Conservation (phyloP, 2,797 vertebrate genomes). For the Oryzias sinensis region DNA sequence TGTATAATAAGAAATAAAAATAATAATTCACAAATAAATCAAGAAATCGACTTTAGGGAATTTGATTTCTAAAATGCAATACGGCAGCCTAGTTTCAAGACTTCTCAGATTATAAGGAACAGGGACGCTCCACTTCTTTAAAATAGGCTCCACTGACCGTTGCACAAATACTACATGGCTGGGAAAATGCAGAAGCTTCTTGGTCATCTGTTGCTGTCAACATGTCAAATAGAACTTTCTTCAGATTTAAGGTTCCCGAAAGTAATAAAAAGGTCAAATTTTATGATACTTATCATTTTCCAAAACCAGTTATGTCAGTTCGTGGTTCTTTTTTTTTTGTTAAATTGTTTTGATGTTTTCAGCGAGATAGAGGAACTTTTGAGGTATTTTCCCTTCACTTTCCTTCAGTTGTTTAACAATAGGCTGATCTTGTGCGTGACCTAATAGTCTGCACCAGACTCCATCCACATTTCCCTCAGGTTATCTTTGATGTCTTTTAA, state of each 20-base stretch:
- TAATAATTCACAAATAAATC: too few species aligned
- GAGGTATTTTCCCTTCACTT: constrained; percentile 16
- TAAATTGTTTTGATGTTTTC: constrained; percentile 1
- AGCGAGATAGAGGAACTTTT: not conserved
- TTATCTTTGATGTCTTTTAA: constrained; percentile 69
- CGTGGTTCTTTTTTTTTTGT: too few species aligned
- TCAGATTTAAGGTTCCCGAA: not conserved
- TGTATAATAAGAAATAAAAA: too few species aligned
- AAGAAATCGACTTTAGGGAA: too few species aligned
- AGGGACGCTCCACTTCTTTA: constrained; percentile 41
- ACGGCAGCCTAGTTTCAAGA: not conserved
- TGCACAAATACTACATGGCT: constrained; percentile 41
- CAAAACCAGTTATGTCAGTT: not conserved
- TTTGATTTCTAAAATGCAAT: not conserved
- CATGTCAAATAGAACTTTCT: constrained; percentile 29
- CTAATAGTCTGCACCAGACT: constrained; percentile 21
- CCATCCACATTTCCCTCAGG: constrained; percentile 56
- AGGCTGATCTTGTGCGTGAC: constrained; percentile 5
- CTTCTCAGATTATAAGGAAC: constrained; percentile 44
- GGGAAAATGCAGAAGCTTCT: constrained; percentile 36
- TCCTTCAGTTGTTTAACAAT: constrained; percentile 6
- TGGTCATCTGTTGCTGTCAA: constrained; percentile 2
- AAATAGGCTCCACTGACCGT: constrained; percentile 34
- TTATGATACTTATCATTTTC: not conserved
- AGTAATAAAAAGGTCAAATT: not conserved